Conservation (phyloP, 2,797 vertebrate species). For the Brachyrhaphis roseni region DNA sequence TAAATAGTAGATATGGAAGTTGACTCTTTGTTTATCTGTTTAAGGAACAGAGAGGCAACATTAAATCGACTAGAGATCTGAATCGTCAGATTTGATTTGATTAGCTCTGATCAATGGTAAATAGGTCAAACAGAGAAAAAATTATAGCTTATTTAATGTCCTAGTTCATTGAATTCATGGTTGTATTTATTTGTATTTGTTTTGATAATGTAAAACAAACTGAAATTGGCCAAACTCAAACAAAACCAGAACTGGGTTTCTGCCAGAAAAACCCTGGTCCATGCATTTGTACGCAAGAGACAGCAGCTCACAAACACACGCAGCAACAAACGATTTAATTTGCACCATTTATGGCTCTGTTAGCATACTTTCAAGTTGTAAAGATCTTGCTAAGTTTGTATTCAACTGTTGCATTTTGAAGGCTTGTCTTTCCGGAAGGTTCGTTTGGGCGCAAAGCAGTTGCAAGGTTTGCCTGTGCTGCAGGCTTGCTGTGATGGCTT, state of each 20-base stretch:
- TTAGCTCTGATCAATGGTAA: background rate
- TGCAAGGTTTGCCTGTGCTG: background rate
- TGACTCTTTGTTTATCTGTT: background rate
- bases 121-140: background rate
- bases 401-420: background rate
- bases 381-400: background rate
- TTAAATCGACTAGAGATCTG: background rate
- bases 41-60: background rate
- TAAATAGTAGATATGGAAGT: background rate
- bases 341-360: background rate
- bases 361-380: background rate
- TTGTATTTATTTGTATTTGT: background rate
- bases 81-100: background rate
- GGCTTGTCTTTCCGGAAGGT: background rate
- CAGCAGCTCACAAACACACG: background rate
- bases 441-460: background rate
- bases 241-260: background rate
- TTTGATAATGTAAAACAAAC: background rate
- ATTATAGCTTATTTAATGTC: background rate
- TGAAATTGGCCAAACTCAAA: background rate
- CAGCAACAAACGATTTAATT: background rate
- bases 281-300: background rate
- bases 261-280: background rate
- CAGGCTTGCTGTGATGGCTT: conserved; percentile 50
- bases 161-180: background rate